Evolutionary conservation across 1,140 invertebrate genomes (phyloP).

Genomic region (Saxidomus purpurata): DNA sequence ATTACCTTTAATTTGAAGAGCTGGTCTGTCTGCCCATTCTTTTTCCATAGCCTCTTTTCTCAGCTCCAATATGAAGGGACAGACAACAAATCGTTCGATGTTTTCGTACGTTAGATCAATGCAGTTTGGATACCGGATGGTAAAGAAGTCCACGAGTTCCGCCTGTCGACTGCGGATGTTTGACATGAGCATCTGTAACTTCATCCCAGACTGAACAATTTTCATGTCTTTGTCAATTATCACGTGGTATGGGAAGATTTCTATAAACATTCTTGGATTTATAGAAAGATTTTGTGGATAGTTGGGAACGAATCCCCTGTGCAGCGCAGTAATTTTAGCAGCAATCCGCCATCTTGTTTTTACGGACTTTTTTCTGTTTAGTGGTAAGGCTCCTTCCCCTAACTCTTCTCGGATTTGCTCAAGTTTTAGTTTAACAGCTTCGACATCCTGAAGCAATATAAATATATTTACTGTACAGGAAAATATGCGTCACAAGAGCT

Average conservation of each 20-base stretch:
- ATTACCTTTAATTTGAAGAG: slow-evolving; percentile 76
- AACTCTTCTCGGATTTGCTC: slow-evolving; percentile 72
- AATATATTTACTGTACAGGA: too few species aligned
- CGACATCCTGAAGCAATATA: slow-evolving; percentile 79
- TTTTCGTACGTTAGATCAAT: slow-evolving; percentile 85
- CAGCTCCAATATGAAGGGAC: slow-evolving; percentile 76
- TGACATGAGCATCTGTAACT: slow-evolving; percentile 87
- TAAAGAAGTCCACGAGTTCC: slow-evolving; percentile 78
- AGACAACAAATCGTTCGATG: slow-evolving; percentile 80
- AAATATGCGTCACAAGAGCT: too few species aligned
- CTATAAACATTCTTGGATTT: slow-evolving; percentile 77
- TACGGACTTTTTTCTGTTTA: slow-evolving; percentile 67
- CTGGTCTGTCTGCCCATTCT: slow-evolving; percentile 67
- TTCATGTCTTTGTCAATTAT: slow-evolving; percentile 84
- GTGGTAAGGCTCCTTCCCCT: slow-evolving; percentile 73
- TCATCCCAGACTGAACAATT: slow-evolving; percentile 83
- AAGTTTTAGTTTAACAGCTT: slow-evolving; percentile 71
- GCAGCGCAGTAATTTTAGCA: slow-evolving; percentile 71
- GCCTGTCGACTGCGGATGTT: slow-evolving; percentile 89
- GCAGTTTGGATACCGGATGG: slow-evolving; percentile 84
- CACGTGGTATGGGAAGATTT: slow-evolving; percentile 86
- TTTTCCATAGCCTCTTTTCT: slow-evolving; percentile 68
- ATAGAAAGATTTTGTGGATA: slow-evolving; percentile 73
- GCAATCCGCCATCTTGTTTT: slow-evolving; percentile 73
- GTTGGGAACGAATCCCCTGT: slow-evolving; percentile 73